Evolutionary conservation across 2,797 vertebrate genomes (phyloP).

Genomic region (Enteromius treurensis): DNA sequence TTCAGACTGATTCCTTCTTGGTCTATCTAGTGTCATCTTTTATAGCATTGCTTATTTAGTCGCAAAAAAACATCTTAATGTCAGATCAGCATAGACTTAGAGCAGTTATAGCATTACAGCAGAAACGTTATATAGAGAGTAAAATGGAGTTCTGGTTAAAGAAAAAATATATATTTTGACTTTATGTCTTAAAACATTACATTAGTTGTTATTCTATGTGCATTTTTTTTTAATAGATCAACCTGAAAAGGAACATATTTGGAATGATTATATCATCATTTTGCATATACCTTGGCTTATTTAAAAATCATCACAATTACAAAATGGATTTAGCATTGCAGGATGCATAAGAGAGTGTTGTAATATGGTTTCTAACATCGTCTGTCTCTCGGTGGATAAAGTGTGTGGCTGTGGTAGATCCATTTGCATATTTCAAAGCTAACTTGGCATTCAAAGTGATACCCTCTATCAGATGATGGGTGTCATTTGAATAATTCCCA

Average conservation of each 20-base stretch:
- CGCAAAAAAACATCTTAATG: background rate
- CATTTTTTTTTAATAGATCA: background rate
- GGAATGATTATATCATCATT: background rate
- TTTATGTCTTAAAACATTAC: background rate
- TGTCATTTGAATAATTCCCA: conserved; percentile 34
- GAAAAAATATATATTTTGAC: background rate
- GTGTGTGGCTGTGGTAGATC: background rate
- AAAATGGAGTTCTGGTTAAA: background rate
- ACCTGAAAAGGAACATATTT: background rate
- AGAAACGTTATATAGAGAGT: background rate
- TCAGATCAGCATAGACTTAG: background rate
- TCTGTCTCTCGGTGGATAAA: conserved; percentile 4
- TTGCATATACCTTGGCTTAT: background rate
- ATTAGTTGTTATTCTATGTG: too few relatives aligned
- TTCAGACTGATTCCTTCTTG: background rate
- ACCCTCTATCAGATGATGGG: conserved; percentile 8
- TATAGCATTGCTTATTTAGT: background rate
- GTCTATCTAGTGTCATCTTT: background rate
- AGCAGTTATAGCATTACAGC: background rate
- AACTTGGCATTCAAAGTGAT: conserved; percentile 35
- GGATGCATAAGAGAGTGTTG: conserved; percentile 77
- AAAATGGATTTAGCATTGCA: conserved; percentile 72
- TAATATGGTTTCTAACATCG: conserved; percentile 13
- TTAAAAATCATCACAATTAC: background rate
- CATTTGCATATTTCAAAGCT: conserved; percentile 34